Evolutionary conservation across 2,113 vertebrate species (phyloP), one percentile per base, ranked within the genome.

Genomic region (Pluvialis apricaria): DNA sequence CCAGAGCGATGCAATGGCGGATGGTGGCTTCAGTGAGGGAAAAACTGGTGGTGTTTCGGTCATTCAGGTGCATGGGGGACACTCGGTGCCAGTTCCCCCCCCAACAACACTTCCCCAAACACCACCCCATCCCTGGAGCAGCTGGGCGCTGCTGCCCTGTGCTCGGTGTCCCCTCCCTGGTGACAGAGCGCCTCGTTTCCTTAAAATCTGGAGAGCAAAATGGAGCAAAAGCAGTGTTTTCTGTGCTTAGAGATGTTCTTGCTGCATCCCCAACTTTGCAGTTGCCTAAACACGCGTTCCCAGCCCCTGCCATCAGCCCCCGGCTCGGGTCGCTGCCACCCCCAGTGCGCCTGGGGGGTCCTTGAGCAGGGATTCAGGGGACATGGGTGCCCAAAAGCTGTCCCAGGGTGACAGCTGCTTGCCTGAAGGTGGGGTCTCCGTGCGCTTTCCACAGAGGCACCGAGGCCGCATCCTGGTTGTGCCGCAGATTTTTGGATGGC

Each of bases 1-100:
- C 13, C 22, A 29, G 75, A n/a, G n/a, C 0, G 0, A n/a, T 20
- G 38, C 42, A 22, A 11, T 0, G 1, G 52, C 70, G 4, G 2
- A 58, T 58, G 85, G 84, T 70, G 86, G 49, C 68, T 81, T 55
- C 2, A 4, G 42, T 1, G 64, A 60, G 58, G 31, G 52, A 16
- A 45, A 84, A 91, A 15, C 34, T 11, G 28, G 3, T 44, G 60
- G 64, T n/a, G 40, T 15, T 72, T 81, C 25, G 64, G 40, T 69
- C 78, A 38, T 32, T 64, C 7, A 45, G 14, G n/a, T 68, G 47
- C 17, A 10, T 5, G 15, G 21, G 25, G 6, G 21, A 31, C 3
- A 2, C 5, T 42, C 0, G 1, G 42, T 31, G n/a, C 25, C 49
- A 21, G 31, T 7, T 71, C 49, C 58, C 6, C 11, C 4, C 32